Base-by-base conservation (phyloP, 2,888 invertebrate species). In the Thymelicus acteon region DNA sequence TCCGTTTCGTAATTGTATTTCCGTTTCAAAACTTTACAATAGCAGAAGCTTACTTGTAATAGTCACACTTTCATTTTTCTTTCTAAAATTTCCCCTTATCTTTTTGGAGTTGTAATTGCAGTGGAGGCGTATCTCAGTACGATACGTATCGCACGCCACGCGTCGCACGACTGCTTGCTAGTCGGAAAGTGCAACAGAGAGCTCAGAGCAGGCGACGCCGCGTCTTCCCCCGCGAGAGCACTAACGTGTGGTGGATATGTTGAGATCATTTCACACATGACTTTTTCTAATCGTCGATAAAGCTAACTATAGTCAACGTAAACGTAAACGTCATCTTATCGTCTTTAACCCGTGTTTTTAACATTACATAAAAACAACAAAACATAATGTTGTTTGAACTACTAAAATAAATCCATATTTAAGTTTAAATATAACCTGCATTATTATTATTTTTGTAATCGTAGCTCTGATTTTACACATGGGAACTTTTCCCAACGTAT, bases 171-270 rank as follows among this genome's bases (percentile, higher is more conserved):
- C 62, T 63, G 62, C 49, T 37, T 37, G 12, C 31, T 31, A 31
- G 31, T 31, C 31, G 48, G 31, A 64, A 63, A 72, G 74, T 71
- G 73, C 71, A 67, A 64, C 57, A 49, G 57, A 73, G 68, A 68
- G 73, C 57, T 49, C 48, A 73, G 68, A 68, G 73, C 69, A 66
- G 71, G 58, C 64, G 72, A 71, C 72, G 74, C 71, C 74, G 73
- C 71, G 64, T 49, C 47, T 62, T 62, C 31, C n/a, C 24, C 62
- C 47, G 48, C 31, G 19, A 61, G 13, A 61, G 44, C 60, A 47
- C 13, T 39, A 12, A 61, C 52, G 12, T 10, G n/a, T 6, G 24
- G 60, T 44, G 15, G 15, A n/a, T 19, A 15, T 44, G 44, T 44
- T 44, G 19, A 44, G 60, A 44, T 44, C 19, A 61, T 47, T 44